These are phyloP conservation scores for Pongo abelii DNA, from an alignment of 2,113 vertebrate genomes.

Conservation along the genomic window DNA sequence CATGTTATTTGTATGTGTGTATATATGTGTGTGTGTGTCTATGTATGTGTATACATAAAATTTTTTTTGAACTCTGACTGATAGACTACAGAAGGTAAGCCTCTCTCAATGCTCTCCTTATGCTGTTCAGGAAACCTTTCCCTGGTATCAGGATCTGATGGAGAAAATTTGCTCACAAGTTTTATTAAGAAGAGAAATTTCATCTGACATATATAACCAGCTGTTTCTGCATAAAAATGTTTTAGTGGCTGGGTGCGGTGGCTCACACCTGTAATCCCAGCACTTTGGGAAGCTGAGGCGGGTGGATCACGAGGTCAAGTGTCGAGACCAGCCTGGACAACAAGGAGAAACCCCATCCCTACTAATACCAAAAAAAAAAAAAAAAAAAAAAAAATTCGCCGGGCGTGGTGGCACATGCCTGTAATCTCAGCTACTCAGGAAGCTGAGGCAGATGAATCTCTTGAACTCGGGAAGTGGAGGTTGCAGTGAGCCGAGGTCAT, in stretches of 20 bases:
- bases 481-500: too few species aligned
- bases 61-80: background rate
- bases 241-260: too few species aligned
- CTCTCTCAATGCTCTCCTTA: background rate
- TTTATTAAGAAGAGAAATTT: background rate
- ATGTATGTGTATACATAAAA: background rate
- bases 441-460: background rate
- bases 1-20: background rate
- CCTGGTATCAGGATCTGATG: background rate
- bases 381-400: too few species aligned
- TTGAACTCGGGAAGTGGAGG: background rate
- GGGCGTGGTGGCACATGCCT: background rate
- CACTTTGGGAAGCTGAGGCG: too few species aligned
- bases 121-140: background rate
- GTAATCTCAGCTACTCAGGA: background rate
- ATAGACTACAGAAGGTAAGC: background rate
- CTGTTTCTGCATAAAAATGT: background rate
- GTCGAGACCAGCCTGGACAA: too few species aligned
- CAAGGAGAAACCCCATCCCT: too few species aligned
- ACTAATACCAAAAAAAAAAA: too few species aligned
- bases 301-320: too few species aligned
- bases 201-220: background rate
- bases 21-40: background rate
- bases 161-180: background rate
- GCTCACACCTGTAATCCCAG: too few species aligned